Percentiles rank a stretch among this genome's conserved stretches.
Conservation (phyloP, 2,113 vertebrate species). For the Austrofundulus limnaeus region DNA sequence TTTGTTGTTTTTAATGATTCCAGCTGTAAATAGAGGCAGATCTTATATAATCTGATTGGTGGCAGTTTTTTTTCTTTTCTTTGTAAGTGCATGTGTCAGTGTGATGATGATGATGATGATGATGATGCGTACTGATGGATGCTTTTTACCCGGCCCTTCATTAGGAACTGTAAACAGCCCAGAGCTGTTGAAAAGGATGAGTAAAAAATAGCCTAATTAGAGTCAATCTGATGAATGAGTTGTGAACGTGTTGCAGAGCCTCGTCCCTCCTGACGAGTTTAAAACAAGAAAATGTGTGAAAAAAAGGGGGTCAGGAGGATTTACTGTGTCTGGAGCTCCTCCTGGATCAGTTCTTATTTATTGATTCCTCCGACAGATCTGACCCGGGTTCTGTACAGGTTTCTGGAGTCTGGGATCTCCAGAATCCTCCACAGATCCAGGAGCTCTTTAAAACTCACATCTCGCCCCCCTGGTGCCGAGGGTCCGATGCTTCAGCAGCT, state of each 20-base stretch:
- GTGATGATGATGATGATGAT: too few species aligned
- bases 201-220: constrained; percentile 81
- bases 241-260: constrained; percentile 43
- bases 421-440: constrained; percentile 65
- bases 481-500: constrained; percentile 43
- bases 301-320: constrained; percentile 42
- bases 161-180: constrained; percentile 75
- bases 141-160: constrained; percentile 66
- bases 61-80: constrained; percentile 21
- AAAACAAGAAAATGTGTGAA: too few species aligned
- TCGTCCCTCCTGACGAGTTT: background rate
- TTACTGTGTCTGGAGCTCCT: constrained; percentile 42
- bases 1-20: constrained; percentile 33
- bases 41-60: constrained; percentile 17
- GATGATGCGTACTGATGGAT: constrained; percentile 74
- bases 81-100: constrained; percentile 55
- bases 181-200: constrained; percentile 67
- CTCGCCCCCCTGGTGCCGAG: constrained; percentile 22
- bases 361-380: too few species aligned
- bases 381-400: too few species aligned
- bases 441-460: constrained; percentile 74
- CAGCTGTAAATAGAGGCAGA: constrained; percentile 44
- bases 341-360: too few species aligned
- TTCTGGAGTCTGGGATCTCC: constrained; percentile 68
- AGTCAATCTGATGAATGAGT: constrained; percentile 65